phyloP scores from a whole-genome alignment of 2,797 vertebrate genomes.

The Leucoraja ocellata region DNA sequence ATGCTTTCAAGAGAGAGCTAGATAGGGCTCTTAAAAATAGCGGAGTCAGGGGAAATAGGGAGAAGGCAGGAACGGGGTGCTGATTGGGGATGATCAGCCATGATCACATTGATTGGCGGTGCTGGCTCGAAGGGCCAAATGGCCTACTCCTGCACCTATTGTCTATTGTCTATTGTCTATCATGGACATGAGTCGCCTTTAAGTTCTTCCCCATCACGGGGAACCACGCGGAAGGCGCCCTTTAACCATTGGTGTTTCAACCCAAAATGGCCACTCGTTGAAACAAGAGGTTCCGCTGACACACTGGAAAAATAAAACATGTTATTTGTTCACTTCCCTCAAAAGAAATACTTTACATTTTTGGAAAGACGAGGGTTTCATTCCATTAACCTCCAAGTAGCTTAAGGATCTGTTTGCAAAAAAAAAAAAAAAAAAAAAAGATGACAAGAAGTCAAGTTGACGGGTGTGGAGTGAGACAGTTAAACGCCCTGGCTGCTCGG shows the following conservation, averaged over 20 bases:
- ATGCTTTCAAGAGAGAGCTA: no score
- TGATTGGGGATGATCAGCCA: no score
- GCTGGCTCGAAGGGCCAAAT: no score
- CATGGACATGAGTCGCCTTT: not conserved
- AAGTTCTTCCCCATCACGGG: not conserved
- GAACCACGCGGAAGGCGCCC: not conserved
- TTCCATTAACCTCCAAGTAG: slow-evolving; percentile 70
- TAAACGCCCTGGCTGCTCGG: slow-evolving; percentile 85
- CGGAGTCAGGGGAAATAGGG: no score
- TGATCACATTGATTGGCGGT: no score
- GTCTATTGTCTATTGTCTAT: no score
- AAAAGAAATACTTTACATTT: slow-evolving; percentile 56
- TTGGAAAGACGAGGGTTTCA: slow-evolving; percentile 60
- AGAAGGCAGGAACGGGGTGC: no score
- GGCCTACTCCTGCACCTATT: no score
- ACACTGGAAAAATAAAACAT: slow-evolving; percentile 37
- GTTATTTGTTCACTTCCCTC: slow-evolving; percentile 40
- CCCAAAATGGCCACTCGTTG: not conserved
- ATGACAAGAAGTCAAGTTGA: slow-evolving; percentile 87
- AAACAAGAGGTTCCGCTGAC: slow-evolving; percentile 17
- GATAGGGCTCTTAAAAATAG: no score
- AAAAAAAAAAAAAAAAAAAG: slow-evolving; percentile 46
- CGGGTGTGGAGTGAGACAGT: slow-evolving; percentile 78
- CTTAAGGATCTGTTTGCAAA: slow-evolving; percentile 74
- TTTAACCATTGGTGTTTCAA: not conserved